Evolutionary conservation across 2,797 vertebrate species (phyloP).

Genomic region (Adrianichthys oophorus): DNA sequence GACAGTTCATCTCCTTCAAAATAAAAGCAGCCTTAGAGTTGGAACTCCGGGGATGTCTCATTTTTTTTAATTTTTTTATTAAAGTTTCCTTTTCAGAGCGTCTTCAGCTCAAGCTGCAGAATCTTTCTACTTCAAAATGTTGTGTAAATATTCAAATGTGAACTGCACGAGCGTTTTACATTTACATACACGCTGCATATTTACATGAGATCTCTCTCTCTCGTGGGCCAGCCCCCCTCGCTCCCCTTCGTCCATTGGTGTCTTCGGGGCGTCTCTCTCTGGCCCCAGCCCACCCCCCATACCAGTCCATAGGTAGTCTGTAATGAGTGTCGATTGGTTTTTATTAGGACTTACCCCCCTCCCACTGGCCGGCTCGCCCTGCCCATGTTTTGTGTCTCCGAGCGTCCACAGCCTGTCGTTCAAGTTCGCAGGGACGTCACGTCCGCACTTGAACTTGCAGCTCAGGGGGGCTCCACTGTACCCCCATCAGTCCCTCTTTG

Average conservation of each 20-base stretch:
- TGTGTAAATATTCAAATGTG: not conserved
- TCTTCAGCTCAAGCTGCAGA: too few species aligned
- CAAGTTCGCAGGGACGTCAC: constrained; percentile 99
- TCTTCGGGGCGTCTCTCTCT: constrained; percentile 75
- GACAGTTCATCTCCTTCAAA: too few species aligned
- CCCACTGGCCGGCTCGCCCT: constrained; percentile 87
- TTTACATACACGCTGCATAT: constrained; percentile 43
- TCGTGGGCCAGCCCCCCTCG: constrained; percentile 71
- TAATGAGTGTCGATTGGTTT: constrained; percentile 95
- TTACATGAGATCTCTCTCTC: constrained; percentile 43
- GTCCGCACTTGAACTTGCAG: constrained; percentile 99
- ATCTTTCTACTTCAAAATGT: too few species aligned
- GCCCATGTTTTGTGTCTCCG: constrained; percentile 93
- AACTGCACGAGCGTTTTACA: not conserved
- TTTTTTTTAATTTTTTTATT: too few species aligned
- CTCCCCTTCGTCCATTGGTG: constrained; percentile 86
- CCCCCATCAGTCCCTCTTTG: constrained; percentile 78
- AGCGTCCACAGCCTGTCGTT: constrained; percentile 97
- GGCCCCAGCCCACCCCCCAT: constrained; percentile 50
- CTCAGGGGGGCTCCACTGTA: constrained; percentile 90
- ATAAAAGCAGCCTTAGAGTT: too few species aligned
- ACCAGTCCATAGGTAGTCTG: constrained; percentile 87
- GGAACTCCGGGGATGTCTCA: too few species aligned
- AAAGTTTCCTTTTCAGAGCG: too few species aligned
- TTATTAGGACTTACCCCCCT: constrained; percentile 86